Percentiles rank a stretch among this genome's conserved stretches.
Evolutionary conservation across 2,113 vertebrate species (phyloP).

Genomic region (Hippoglossus stenolepis): DNA sequence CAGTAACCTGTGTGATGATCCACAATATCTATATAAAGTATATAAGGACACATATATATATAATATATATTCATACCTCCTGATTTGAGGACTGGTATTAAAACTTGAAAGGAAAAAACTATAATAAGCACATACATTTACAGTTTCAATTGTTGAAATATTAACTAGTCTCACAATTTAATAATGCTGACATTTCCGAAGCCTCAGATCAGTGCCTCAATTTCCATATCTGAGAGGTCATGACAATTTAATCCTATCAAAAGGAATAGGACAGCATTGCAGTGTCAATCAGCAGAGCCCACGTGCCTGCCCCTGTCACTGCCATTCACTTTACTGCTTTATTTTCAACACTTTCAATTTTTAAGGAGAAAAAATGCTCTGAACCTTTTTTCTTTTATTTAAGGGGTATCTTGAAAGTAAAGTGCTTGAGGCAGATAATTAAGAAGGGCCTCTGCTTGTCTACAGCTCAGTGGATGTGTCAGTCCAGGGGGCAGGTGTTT

Average conservation of each 20-base stretch:
- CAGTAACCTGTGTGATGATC: not conserved
- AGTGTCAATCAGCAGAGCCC: not conserved
- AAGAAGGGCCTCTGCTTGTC: slow-evolving; percentile 46
- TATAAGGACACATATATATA: not conserved
- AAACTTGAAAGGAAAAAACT: not conserved
- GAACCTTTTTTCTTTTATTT: slow-evolving; percentile 18
- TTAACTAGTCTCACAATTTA: slow-evolving; percentile 62
- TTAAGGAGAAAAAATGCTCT: not conserved
- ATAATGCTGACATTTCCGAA: slow-evolving; percentile 80
- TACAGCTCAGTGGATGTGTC: slow-evolving; percentile 57
- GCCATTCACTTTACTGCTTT: not conserved
- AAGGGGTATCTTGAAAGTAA: slow-evolving; percentile 47
- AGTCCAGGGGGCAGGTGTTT: slow-evolving; percentile 52
- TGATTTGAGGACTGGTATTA: not conserved
- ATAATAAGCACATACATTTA: not conserved
- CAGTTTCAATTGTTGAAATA: not conserved
- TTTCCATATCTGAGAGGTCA: slow-evolving; percentile 81
- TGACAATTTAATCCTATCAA: slow-evolving; percentile 81
- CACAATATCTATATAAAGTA: not conserved
- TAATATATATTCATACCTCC: not conserved
- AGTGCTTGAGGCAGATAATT: slow-evolving; percentile 62
- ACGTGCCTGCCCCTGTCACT: not conserved
- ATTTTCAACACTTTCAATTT: slow-evolving; percentile 31
- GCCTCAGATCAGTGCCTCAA: slow-evolving; percentile 69
- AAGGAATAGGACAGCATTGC: slow-evolving; percentile 54